Evolutionary conservation across 2,888 invertebrate genomes (phyloP).

Genomic region (Drosophila recens): DNA sequence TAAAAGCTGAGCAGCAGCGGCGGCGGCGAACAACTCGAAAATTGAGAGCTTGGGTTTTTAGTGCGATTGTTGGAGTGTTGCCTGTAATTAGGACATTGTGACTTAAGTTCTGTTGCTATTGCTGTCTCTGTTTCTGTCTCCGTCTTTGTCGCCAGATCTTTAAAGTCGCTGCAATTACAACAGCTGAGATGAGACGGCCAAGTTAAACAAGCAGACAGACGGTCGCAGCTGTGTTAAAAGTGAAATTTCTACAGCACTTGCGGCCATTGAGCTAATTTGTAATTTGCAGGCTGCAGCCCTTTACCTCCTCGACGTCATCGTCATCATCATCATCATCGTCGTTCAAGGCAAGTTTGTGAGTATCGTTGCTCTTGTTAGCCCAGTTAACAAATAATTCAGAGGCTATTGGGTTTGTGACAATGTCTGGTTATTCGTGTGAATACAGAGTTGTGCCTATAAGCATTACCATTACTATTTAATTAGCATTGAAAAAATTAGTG

Average conservation of each 20-base stretch:
- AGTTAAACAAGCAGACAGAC: conserved; percentile 33
- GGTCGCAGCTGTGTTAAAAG: conserved; percentile 60
- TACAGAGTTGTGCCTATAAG: too few species aligned
- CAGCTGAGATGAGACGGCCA: conserved; percentile 60
- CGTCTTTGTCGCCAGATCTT: conserved; percentile 23
- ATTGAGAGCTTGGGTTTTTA: conserved; percentile 18
- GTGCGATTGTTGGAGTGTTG: conserved; percentile 15
- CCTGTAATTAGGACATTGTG: conserved; percentile 35
- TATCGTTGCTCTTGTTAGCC: conserved; percentile 16
- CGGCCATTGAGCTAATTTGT: conserved; percentile 66
- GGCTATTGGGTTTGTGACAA: background rate
- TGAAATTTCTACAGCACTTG: conserved; percentile 57
- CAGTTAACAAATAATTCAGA: background rate
- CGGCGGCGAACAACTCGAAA: background rate
- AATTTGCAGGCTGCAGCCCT: conserved; percentile 47
- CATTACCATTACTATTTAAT: too few species aligned
- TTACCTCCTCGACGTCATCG: conserved; percentile 18
- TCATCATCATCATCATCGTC: conserved; percentile 29
- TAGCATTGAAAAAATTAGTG: too few species aligned
- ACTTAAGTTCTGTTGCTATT: conserved; percentile 26
- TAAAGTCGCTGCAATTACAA: conserved; percentile 49
- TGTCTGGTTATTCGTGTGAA: too few species aligned
- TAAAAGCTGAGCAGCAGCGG: background rate
- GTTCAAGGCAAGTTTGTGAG: conserved; percentile 36
- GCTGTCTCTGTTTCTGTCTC: conserved; percentile 2